Evolutionary conservation across 2,113 vertebrate genomes (phyloP), one percentile per base, ranked within the genome.

Genomic region (Cacatua alba): DNA sequence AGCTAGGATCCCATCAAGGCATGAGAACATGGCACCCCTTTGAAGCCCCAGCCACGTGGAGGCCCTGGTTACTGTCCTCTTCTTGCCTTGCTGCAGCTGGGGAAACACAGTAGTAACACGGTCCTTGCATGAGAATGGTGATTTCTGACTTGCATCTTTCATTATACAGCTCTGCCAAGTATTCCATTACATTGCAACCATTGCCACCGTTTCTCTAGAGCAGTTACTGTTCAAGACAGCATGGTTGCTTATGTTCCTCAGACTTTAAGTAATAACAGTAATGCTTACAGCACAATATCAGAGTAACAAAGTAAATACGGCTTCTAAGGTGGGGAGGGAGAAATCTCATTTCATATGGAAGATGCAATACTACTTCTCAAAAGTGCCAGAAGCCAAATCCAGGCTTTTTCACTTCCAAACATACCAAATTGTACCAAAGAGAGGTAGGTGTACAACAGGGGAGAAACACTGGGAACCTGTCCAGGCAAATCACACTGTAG

Each of bases 21-120:
- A 31, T 8, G 8, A 10, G 5, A 48, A 28, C 1, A 35, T 35
- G 57, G 3, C 23, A 28, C 4, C 52, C 10, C 39, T 24, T 1
- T 11, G 63, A 64, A 89, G 63, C 20, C 25, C 49, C 37, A 74
- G 33, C 19, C 35, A 25, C 46, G 6, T 2, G 1, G 21, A 62
- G 59, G 24, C 20, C 72, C 43, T 41, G 21, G n/a, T 64, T 48
- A 43, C 65, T 23, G 51, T 29, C 16, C 53, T 69, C 35, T 48
- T 43, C 41, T 23, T 49, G 48, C 53, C 46, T 13, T 3, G 4
- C 15, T 37, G n/a, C 41, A 11, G 44, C 11, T 17, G 25, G 23
- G 16, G 19, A 79, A 69, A 76, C 33, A 44, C 37, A 26, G 20
- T 2, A 24, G 17, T 11, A 24, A 33, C 29, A 21, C 4, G 0